A percentile compares a stretch with the other conserved stretches of the same genome.
Evolutionary conservation across 2,888 invertebrate species (phyloP).

Genomic region (Tuta absoluta): DNA sequence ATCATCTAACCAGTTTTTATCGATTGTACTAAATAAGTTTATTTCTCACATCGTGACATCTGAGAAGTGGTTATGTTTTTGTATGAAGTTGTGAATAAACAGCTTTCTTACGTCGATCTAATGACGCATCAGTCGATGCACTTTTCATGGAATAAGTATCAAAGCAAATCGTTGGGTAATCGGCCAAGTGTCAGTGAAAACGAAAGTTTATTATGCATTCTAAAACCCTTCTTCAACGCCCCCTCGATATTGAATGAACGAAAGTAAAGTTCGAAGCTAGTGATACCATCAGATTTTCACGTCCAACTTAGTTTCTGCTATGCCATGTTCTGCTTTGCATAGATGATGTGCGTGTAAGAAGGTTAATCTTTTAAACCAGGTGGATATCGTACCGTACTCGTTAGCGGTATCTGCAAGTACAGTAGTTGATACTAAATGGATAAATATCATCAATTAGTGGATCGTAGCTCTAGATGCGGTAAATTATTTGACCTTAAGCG

Average conservation of each 20-base stretch:
- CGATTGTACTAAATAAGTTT: conserved; percentile 10
- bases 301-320: not conserved
- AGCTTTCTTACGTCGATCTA: conserved; percentile 15
- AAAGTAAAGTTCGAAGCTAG: conserved; percentile 45
- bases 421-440: not conserved
- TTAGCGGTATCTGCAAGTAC: not conserved
- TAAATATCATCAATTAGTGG: not conserved
- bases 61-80: conserved; percentile 5
- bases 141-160: conserved; percentile 28
- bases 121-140: conserved; percentile 31
- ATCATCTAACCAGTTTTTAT: conserved; percentile 21
- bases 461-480: conserved; percentile 1
- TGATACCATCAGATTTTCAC: conserved; percentile 40
- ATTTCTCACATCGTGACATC: conserved; percentile 9
- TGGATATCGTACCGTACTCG: not conserved
- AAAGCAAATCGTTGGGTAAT: conserved; percentile 35
- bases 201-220: conserved; percentile 44
- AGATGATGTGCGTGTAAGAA: not conserved
- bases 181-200: conserved; percentile 42
- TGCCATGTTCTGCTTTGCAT: conserved; percentile 20
- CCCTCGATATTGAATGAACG: conserved; percentile 44
- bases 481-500: not conserved
- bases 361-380: not conserved
- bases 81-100: conserved; percentile 1
- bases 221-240: conserved; percentile 39